Base-by-base conservation (phyloP, 2,888 invertebrate genomes). In the Lysandra coridon region DNA sequence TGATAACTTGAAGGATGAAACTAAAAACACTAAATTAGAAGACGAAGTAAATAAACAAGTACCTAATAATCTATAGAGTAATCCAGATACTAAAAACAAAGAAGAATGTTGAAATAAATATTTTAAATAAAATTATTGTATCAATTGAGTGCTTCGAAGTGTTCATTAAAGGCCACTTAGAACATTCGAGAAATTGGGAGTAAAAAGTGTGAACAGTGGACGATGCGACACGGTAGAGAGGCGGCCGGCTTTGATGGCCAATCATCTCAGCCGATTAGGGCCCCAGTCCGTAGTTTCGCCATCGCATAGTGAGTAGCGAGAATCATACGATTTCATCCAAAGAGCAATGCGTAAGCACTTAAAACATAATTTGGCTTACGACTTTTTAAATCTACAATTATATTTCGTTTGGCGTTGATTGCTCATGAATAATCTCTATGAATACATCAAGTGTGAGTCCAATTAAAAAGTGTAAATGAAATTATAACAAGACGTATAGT, bases 401-500 rank as follows among this genome's bases (percentile, higher is more conserved):
- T 75, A 30, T 75, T 49, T 75, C 30, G 30, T 76, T 33, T 17
- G 57, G 57, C 30, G 76, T 76, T 76, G 53, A 76, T 23, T 57
- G 76, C 76, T 75, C 44, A 75, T 75, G 75, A 75, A 76, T 76
- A 53, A 76, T 76, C 17, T 76, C 53, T 76, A 44, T 74, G 44
- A 74, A 74, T 74, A 30, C 4, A 57, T 76, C 76, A 76, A 76
- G 17, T 76, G 23, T 53, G 53, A 30, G 57, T n/a, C 76, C 76
- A 76, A 76, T 76, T 76, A 76, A 76, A 75, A 57, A 53, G 76
- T 76, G 76, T 76, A 76, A 76, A 76, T 53, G 57, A 57, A 57
- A 76, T 75, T 49, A 75, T 76, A 76, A 76, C 76, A 76, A 76
- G 76, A 57, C 75, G 23, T 53, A 53, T 69, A 69, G 69, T 49